A percentile compares a stretch with the other conserved stretches of the same genome.
Conservation (phyloP, 35 echinoderm and acorn worm species). For the Antedon bifida region DNA sequence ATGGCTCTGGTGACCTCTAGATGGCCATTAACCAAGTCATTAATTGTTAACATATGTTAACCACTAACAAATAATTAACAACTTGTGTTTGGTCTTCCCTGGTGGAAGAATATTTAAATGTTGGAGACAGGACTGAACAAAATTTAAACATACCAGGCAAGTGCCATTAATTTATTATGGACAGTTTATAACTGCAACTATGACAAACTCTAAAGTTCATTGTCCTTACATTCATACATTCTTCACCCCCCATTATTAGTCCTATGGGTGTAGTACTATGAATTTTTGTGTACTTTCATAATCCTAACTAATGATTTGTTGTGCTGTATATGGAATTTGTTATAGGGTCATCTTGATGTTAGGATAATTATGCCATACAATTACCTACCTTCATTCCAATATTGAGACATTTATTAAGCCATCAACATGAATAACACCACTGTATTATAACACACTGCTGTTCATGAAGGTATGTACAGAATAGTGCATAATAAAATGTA, state of each 20-base stretch:
- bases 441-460: too few relatives aligned
- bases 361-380: too few relatives aligned
- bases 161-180: background rate
- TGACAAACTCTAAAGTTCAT: background rate
- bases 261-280: background rate
- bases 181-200: background rate
- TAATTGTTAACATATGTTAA: background rate
- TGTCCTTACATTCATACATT: background rate
- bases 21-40: too few relatives aligned
- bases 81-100: background rate
- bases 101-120: background rate
- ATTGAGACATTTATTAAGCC: too few relatives aligned
- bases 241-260: background rate
- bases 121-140: background rate
- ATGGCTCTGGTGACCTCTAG: background rate
- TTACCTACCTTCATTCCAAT: too few relatives aligned
- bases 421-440: too few relatives aligned
- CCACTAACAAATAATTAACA: background rate
- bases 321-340: too few relatives aligned
- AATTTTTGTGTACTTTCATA: background rate
- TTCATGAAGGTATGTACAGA: too few relatives aligned
- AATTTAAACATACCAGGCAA: background rate
- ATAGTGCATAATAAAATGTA: too few relatives aligned
- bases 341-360: too few relatives aligned
- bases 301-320: background rate